Conservation (phyloP, 2,888 invertebrate species). For the Rhorus exstirpatorius region DNA sequence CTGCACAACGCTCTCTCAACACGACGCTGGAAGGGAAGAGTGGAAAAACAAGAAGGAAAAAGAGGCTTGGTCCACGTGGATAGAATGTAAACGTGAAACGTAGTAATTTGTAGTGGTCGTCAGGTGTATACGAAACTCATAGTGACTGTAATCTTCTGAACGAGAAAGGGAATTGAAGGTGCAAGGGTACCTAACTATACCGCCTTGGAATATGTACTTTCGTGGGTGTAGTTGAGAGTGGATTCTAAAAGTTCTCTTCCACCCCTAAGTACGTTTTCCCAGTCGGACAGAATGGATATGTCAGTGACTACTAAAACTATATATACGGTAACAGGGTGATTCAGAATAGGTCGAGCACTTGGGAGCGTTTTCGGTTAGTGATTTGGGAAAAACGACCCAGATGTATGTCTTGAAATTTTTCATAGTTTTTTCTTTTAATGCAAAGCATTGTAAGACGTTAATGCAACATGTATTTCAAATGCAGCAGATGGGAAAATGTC, state of each 20-base stretch:
- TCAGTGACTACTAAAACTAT: neutral
- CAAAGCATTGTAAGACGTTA: too few relatives aligned
- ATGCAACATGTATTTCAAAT: too few relatives aligned
- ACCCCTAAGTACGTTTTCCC: conserved; percentile 20
- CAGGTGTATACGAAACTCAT: conserved; percentile 38
- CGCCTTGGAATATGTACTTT: conserved; percentile 1
- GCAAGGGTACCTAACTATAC: conserved; percentile 39
- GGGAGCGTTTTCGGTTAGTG: too few relatives aligned
- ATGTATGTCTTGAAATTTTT: too few relatives aligned
- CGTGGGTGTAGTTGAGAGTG: neutral
- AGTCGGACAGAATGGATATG: conserved; percentile 27
- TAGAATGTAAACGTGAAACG: conserved; percentile 31
- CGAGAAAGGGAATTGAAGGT: neutral
- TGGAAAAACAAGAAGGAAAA: conserved; percentile 26
- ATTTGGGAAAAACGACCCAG: too few relatives aligned
- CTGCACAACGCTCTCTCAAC: neutral
- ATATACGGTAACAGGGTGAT: neutral
- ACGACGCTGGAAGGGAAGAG: neutral
- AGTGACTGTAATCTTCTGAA: neutral
- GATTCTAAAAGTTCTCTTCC: conserved; percentile 51
- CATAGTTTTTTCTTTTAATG: too few relatives aligned
- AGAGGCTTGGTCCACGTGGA: neutral
- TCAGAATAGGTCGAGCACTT: neutral
- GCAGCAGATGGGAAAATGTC: too few relatives aligned
- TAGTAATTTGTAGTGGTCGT: conserved; percentile 31